Evolutionary conservation across 2,888 invertebrate genomes (phyloP).

Genomic region (Odontocolon sp.): DNA sequence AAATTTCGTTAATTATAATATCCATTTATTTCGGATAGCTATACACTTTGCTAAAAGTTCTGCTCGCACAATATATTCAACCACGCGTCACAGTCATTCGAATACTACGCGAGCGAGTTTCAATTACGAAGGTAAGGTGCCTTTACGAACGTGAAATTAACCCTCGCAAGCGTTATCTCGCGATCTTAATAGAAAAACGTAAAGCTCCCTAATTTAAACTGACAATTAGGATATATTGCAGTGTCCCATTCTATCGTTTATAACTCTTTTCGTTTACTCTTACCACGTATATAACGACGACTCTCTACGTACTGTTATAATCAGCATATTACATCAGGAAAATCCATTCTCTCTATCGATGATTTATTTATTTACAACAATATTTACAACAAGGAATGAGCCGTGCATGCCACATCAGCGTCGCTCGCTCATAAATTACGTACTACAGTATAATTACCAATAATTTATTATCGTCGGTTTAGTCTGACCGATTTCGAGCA

Average conservation of each 20-base stretch:
- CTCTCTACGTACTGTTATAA: constrained; percentile 55
- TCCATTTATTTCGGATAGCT: constrained; percentile 79
- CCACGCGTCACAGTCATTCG: constrained; percentile 61
- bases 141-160: constrained; percentile 40
- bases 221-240: constrained; percentile 80
- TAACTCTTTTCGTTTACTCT: constrained; percentile 60
- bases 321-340: constrained; percentile 46
- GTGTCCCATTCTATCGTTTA: constrained; percentile 75
- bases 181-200: constrained; percentile 70
- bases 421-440: constrained; percentile 69
- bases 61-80: constrained; percentile 51
- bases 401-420: constrained; percentile 19
- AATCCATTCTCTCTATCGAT: constrained; percentile 41
- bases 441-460: constrained; percentile 70
- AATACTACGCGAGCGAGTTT: constrained; percentile 55
- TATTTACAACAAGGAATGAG: constrained; percentile 66
- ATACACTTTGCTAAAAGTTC: constrained; percentile 73
- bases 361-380: constrained; percentile 67
- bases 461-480: constrained; percentile 75
- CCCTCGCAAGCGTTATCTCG: constrained; percentile 40
- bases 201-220: constrained; percentile 77
- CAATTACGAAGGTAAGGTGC: background rate
- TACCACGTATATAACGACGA: constrained; percentile 67
- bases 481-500: constrained; percentile 16
- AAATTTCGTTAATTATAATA: constrained; percentile 67